Percentiles rank a stretch among this genome's conserved stretches.
Evolutionary conservation across 2,797 vertebrate genomes (phyloP).

Genomic region (Amblyopsis hoosieri): DNA sequence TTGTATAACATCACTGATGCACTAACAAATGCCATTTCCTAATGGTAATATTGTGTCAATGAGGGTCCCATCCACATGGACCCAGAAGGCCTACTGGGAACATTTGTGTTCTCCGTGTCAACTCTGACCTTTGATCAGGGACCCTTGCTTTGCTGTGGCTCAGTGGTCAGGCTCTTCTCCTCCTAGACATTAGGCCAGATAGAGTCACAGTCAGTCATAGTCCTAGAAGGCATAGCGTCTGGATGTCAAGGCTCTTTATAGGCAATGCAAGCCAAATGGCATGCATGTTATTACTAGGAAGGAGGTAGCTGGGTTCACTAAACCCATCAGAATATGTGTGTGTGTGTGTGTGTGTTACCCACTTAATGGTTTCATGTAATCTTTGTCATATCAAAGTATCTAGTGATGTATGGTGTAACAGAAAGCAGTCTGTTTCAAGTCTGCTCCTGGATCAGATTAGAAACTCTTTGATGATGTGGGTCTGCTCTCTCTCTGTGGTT

Average conservation of each 20-base stretch:
- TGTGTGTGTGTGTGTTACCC: not conserved
- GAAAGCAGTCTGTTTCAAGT: conserved; percentile 5
- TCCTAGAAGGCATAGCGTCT: conserved; percentile 15
- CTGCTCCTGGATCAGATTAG: conserved; percentile 21
- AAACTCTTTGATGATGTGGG: conserved; percentile 45
- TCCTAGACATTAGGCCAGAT: conserved; percentile 24
- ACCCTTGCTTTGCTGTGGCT: conserved; percentile 49
- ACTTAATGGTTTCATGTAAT: conserved; percentile 18
- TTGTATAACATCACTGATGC: conserved; percentile 34
- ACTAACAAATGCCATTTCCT: conserved; percentile 13
- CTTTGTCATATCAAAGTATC: conserved; percentile 41
- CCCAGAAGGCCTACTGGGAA: conserved; percentile 17
- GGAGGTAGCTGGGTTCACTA: conserved; percentile 8
- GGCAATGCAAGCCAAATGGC: conserved; percentile 34
- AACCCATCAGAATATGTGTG: conserved; percentile 6
- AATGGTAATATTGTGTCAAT: conserved; percentile 27
- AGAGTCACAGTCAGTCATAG: conserved; percentile 31
- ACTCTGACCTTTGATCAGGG: conserved; percentile 47
- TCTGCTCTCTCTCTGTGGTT: conserved; percentile 12
- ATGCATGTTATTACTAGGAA: conserved; percentile 12
- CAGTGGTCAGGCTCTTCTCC: conserved; percentile 27
- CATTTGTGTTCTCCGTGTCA: conserved; percentile 35
- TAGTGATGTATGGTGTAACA: conserved; percentile 23
- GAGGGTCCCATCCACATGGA: conserved; percentile 23
- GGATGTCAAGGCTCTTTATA: conserved; percentile 34